These are phyloP conservation scores for Sciurus carolinensis DNA, from an alignment of 2,797 vertebrate genomes.

Conservation along the genomic window DNA sequence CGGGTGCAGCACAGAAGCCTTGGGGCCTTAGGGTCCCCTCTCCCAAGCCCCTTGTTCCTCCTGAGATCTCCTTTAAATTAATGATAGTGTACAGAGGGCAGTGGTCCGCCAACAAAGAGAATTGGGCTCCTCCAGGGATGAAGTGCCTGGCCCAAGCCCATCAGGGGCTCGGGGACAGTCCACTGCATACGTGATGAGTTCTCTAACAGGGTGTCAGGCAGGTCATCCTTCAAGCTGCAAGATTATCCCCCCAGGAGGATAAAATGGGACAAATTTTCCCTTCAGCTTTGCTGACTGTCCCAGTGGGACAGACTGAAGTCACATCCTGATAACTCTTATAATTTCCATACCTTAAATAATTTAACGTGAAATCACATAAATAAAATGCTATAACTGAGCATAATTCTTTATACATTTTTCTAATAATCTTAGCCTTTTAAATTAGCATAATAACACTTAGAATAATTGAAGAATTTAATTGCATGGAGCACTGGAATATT, in stretches of 20 bases:
- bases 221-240: background rate
- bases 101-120: conserved; percentile 35
- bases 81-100: background rate
- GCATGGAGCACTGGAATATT: conserved; percentile 44
- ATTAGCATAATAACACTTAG: conserved; percentile 75
- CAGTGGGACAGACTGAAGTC: background rate
- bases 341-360: conserved; percentile 74
- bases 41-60: conserved; percentile 68
- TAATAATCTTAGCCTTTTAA: conserved; percentile 70
- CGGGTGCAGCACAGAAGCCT: background rate
- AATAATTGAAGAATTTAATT: conserved; percentile 76
- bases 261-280: background rate
- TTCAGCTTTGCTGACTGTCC: background rate
- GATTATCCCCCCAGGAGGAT: accelerated
- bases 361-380: conserved; percentile 76
- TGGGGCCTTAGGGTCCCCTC: background rate
- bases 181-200: accelerated
- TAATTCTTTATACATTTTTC: conserved; percentile 80
- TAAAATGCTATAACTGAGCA: conserved; percentile 68
- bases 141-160: background rate
- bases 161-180: background rate
- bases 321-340: background rate
- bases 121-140: background rate
- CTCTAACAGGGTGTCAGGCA: background rate
- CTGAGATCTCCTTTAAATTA: conserved; percentile 86